Evolutionary conservation across 2,113 vertebrate species (phyloP), one percentile per base, ranked within the genome.

Genomic region (Pteronura brasiliensis): DNA sequence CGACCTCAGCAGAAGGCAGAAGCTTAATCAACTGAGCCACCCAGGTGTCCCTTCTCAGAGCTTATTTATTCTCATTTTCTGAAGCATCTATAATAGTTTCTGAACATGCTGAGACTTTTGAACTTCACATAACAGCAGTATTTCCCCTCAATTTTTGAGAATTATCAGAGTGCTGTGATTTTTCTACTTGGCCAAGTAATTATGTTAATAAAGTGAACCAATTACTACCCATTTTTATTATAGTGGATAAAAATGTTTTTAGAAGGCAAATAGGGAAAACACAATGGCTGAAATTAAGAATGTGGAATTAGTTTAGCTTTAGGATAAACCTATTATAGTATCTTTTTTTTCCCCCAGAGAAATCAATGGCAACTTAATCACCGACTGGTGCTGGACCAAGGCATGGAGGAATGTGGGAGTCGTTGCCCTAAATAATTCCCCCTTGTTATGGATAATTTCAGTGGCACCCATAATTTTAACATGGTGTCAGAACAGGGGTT

Each of bases 401-500:
- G 67, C 39, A 57, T 90, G 18, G 81, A 76, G 18, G 81, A 76
- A 72, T 92, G 57, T 90, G 42, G 47, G 42, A 59, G 36, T 76
- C 55, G 39, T 13, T 85, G 80, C 20, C 2, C 1, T 84, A 34
- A 77, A 84, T 57, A 59, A 49, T 34, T 11, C 0, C 29, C 17
- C 3, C 36, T 71, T 21, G n/a, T 81, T 87, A 71, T 97, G 80
- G 88, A 23, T 49, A 88, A 14, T 82, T 95, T 87, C 44, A 71
- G 2, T 27, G 63, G 63, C 42, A 25, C 17, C 52, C 10, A 3
- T 67, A 90, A 94, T 90, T 96, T 76, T 81, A 90, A 94, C 55
- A 52, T 25, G 14, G 36, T 90, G 81, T 95, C 81, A 94, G 90
- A 92, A 88, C 7, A 93, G 61, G 57, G 76, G 42, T 36, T 95